These are phyloP conservation scores for Pelobates fuscus DNA, from an alignment of 2,113 vertebrate genomes.

Conservation along the genomic window DNA sequence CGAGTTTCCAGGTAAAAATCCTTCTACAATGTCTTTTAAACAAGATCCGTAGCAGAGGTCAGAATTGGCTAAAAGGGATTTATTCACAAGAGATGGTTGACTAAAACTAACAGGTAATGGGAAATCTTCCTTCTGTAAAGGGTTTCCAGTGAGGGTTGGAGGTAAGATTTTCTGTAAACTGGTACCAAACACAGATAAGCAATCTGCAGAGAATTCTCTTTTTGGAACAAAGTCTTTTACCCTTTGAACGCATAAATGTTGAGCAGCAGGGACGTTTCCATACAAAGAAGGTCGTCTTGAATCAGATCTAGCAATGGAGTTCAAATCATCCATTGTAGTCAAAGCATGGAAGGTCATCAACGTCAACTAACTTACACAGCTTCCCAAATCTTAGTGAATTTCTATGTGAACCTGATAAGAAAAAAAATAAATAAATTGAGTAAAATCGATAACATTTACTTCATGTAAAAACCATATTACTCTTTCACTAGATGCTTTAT, in stretches of 20 bases:
- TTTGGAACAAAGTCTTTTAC: conserved; percentile 35
- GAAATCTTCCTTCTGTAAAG: conserved; percentile 7
- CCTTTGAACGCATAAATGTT: not conserved
- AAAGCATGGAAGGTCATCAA: not conserved
- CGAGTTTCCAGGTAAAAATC: not conserved
- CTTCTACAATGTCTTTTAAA: not conserved
- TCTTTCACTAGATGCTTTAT: no score
- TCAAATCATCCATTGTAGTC: conserved; percentile 22
- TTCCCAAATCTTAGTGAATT: conserved; percentile 67
- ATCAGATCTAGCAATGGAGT: conserved; percentile 39
- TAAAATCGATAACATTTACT: no score
- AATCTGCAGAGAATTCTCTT: conserved; percentile 10
- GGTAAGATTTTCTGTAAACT: conserved; percentile 51
- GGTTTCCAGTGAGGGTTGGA: conserved; percentile 49
- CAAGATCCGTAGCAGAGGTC: not conserved
- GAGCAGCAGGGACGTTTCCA: conserved; percentile 20
- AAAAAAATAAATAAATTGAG: not conserved
- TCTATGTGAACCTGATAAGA: conserved; percentile 75
- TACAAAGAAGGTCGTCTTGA: not conserved
- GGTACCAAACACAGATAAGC: not conserved
- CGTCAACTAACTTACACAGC: no score
- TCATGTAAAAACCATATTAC: no score
- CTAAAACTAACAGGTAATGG: not conserved
- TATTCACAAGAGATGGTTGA: not conserved
- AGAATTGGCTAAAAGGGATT: not conserved